phyloP scores from a whole-genome alignment of 53 echinoderm and acorn worm genomes.

The Echinarachnius parma region DNA sequence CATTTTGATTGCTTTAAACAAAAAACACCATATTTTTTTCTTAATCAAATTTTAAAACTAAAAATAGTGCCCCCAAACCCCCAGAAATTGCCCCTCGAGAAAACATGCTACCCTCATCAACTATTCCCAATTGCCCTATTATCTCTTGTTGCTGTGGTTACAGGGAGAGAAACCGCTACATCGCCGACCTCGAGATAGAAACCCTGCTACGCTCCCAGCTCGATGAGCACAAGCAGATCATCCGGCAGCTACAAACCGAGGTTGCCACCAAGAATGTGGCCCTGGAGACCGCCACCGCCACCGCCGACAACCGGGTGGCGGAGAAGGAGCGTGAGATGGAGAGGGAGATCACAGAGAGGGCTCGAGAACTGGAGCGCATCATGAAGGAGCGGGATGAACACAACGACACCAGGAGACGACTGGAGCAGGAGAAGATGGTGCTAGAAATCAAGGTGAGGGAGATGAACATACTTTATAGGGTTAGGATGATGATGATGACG shows the following conservation, averaged over 20 bases:
- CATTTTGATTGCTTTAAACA: too few relatives aligned
- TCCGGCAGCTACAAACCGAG: conserved; percentile 79
- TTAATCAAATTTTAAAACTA: too few relatives aligned
- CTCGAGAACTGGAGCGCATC: conserved; percentile 65
- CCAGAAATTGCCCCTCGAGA: too few relatives aligned
- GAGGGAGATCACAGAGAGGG: conserved; percentile 56
- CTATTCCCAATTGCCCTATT: too few relatives aligned
- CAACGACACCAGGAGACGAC: conserved; percentile 50
- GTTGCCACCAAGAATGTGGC: conserved; percentile 77
- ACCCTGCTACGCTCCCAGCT: conserved; percentile 62
- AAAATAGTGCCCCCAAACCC: too few relatives aligned
- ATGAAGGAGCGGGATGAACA: conserved; percentile 67
- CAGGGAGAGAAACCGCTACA: conserved; percentile 55
- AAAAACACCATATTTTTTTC: too few relatives aligned
- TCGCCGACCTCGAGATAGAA: conserved; percentile 66
- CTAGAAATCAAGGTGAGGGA: conserved; percentile 69
- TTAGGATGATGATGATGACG: too few relatives aligned
- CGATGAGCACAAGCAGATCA: conserved; percentile 71
- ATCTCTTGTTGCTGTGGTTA: too few relatives aligned
- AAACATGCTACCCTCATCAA: too few relatives aligned
- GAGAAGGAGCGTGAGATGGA: conserved; percentile 76
- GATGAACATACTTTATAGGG: too few relatives aligned
- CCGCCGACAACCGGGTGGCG: conserved; percentile 61
- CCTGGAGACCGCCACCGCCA: conserved; percentile 60
- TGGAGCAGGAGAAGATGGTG: conserved; percentile 81